Conservation (phyloP, 2,113 vertebrate species). For the Ceuthmochares aereus region DNA sequence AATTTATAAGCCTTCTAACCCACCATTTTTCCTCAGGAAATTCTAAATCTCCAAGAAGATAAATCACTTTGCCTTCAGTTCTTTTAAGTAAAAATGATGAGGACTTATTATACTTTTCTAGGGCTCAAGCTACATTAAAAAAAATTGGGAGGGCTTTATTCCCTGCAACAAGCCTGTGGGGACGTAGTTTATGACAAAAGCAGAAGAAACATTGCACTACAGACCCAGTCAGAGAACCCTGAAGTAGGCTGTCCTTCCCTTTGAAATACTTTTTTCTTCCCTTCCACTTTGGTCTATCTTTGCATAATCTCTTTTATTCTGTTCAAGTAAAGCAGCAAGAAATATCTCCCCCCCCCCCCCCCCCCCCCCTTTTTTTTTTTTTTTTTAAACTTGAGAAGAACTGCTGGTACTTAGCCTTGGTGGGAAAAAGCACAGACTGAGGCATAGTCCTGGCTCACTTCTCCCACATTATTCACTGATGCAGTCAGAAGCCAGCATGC, state of each 20-base stretch:
- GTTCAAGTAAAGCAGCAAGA: constrained; percentile 49
- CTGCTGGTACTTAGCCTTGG: neutral
- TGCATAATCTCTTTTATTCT: constrained; percentile 56
- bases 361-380: neutral
- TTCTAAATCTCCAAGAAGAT: neutral
- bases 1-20: neutral
- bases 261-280: constrained; percentile 35
- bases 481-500: constrained; percentile 25
- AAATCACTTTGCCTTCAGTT: neutral
- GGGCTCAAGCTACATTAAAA: neutral
- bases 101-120: neutral
- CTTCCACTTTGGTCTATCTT: constrained; percentile 6
- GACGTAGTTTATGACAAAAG: neutral
- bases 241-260: constrained; percentile 10
- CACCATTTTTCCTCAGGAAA: neutral
- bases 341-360: neutral
- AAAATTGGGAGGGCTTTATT: neutral
- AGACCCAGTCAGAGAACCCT: neutral
- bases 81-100: neutral
- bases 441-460: constrained; percentile 15
- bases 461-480: constrained; percentile 35
- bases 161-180: neutral
- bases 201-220: neutral
- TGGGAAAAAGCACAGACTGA: constrained; percentile 22
- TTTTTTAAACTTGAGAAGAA: neutral